Conservation (phyloP, 1,140 invertebrate genomes). For the Drosophila lacteicornis region DNA sequence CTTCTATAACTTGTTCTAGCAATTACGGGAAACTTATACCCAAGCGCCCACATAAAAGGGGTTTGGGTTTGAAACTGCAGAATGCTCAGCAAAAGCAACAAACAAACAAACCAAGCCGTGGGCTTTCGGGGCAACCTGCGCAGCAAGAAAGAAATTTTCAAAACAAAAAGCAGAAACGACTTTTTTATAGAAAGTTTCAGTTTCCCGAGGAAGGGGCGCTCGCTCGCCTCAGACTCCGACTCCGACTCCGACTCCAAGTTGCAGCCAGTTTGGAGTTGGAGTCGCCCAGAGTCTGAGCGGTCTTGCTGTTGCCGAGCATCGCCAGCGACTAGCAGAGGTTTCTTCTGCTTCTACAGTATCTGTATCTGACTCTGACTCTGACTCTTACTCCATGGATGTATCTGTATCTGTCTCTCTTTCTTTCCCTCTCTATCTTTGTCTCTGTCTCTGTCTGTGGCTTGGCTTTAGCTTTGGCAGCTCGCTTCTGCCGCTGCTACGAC, state of each 20-base stretch:
- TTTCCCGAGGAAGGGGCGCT: slow-evolving; percentile 45
- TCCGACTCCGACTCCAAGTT: slow-evolving; percentile 12
- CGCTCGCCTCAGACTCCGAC: neutral
- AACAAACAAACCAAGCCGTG: slow-evolving; percentile 37
- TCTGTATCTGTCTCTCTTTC: slow-evolving; percentile 22
- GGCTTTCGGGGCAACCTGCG: slow-evolving; percentile 33
- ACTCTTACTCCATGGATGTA: slow-evolving; percentile 17
- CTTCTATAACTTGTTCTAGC: neutral
- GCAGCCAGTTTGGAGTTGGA: slow-evolving; percentile 46
- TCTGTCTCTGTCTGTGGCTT: slow-evolving; percentile 17
- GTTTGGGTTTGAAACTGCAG: slow-evolving; percentile 8
- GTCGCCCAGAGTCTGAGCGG: slow-evolving; percentile 43
- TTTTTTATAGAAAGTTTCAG: slow-evolving; percentile 59
- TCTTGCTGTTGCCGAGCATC: slow-evolving; percentile 67
- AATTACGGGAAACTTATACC: slow-evolving; percentile 1
- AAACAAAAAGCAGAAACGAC: slow-evolving; percentile 51
- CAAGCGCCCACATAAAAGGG: slow-evolving; percentile 4
- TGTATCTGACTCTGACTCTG: slow-evolving; percentile 23
- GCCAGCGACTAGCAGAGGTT: slow-evolving; percentile 60
- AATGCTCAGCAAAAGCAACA: slow-evolving; percentile 54
- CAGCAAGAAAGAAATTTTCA: slow-evolving; percentile 52
- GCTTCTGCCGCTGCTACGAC: slow-evolving; percentile 70
- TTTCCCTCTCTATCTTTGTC: neutral
- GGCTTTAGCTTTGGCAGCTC: slow-evolving; percentile 37
- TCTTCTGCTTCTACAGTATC: slow-evolving; percentile 66